These are phyloP conservation scores for Eupithecia subfuscata DNA, from an alignment of 2,888 invertebrate species.

Conservation along the genomic window DNA sequence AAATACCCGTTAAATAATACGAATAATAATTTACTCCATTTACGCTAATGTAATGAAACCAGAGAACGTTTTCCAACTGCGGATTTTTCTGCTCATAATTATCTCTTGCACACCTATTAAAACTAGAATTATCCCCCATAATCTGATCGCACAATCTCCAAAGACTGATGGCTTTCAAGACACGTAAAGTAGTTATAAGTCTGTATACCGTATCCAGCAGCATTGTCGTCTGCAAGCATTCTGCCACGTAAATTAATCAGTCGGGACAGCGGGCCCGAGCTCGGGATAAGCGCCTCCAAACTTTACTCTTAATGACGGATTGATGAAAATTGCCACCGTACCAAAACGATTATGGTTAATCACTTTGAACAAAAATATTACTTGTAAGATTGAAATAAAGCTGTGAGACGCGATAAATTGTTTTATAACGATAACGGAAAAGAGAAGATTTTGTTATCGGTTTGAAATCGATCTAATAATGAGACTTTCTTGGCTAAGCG, in stretches of 20 bases:
- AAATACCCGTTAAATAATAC: too few relatives aligned
- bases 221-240: slow-evolving; percentile 41
- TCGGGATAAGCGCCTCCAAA: slow-evolving; percentile 67
- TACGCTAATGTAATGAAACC: too few relatives aligned
- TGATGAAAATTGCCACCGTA: slow-evolving; percentile 62
- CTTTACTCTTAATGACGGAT: slow-evolving; percentile 70
- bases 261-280: slow-evolving; percentile 60
- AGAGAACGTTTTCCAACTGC: neutral
- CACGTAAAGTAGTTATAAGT: slow-evolving; percentile 13
- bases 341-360: slow-evolving; percentile 62
- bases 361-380: slow-evolving; percentile 45
- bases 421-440: neutral
- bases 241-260: slow-evolving; percentile 69
- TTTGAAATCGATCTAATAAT: neutral
- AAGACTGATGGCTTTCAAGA: slow-evolving; percentile 2
- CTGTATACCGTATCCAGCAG: slow-evolving; percentile 24
- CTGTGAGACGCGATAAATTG: slow-evolving; percentile 2
- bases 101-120: neutral
- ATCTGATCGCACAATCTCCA: neutral
- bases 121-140: neutral
- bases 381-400: slow-evolving; percentile 26
- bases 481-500: neutral
- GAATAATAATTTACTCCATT: too few relatives aligned
- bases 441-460: too few relatives aligned
- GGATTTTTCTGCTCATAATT: neutral